A percentile compares a stretch with the other conserved stretches of the same genome.
Conservation (phyloP, 1,140 invertebrate species). For the Heliconius eleuchia region DNA sequence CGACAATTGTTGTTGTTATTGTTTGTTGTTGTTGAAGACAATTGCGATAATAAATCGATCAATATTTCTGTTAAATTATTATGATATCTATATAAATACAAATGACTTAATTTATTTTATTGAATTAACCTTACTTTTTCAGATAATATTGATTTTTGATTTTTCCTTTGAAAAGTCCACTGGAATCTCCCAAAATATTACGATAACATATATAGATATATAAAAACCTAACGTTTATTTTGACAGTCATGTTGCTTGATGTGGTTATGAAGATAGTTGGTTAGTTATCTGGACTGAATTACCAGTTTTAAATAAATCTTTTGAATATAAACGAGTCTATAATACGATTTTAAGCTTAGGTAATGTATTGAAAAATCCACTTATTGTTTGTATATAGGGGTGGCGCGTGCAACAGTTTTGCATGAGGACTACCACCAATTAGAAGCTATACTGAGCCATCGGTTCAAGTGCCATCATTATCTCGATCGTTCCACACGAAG, state of each 20-base stretch:
- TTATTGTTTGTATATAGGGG: constrained; percentile 59
- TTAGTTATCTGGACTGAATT: too few species aligned
- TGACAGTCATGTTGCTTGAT: too few species aligned
- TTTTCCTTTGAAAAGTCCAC: not conserved
- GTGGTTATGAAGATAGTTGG: too few species aligned
- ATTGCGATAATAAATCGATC: not conserved
- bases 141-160: not conserved
- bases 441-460: constrained; percentile 76
- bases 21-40: not conserved
- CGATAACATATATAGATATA: too few species aligned
- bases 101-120: not conserved
- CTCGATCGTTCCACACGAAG: constrained; percentile 54
- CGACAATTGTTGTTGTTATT: too few species aligned
- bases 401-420: constrained; percentile 79
- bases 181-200: not conserved
- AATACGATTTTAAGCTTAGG: not conserved
- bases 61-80: not conserved
- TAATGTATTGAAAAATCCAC: constrained; percentile 30
- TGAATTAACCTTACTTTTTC: not conserved
- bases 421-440: constrained; percentile 75
- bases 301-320: not conserved
- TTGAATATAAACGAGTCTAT: not conserved
- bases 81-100: not conserved
- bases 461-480: constrained; percentile 79
- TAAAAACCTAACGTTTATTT: too few species aligned